Conservation (phyloP, 2,888 invertebrate genomes). For the Coenonympha arcania region DNA sequence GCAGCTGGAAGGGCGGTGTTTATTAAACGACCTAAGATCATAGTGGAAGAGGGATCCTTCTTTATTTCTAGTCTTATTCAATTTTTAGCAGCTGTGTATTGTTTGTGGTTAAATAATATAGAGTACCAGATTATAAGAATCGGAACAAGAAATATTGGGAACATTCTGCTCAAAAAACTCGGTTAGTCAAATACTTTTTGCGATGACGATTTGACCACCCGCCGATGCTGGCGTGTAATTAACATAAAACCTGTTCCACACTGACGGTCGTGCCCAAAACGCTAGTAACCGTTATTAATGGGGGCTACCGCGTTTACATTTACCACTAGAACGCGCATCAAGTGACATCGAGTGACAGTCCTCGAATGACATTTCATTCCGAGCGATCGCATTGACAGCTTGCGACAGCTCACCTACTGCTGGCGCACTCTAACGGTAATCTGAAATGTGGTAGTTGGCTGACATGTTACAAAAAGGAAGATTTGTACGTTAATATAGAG, state of each 20-base stretch:
- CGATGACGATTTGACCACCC: background rate
- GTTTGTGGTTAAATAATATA: no score
- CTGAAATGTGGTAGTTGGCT: background rate
- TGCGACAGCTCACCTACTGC: slow-evolving; percentile 1
- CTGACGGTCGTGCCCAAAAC: slow-evolving; percentile 4
- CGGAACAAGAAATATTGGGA: no score
- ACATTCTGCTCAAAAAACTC: no score
- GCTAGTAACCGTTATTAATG: slow-evolving; percentile 8
- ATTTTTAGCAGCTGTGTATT: no score
- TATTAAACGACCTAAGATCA: no score
- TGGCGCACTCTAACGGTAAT: slow-evolving; percentile 3
- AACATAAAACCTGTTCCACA: background rate
- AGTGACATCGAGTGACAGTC: slow-evolving; percentile 5
- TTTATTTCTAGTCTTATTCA: no score
- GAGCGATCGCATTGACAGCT: slow-evolving; percentile 7
- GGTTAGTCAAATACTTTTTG: background rate
- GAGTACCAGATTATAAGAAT: no score
- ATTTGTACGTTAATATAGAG: background rate
- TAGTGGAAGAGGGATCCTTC: no score
- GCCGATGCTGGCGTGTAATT: background rate
- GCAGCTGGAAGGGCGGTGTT: no score
- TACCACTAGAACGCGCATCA: slow-evolving; percentile 11
- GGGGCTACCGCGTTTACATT: slow-evolving; percentile 9
- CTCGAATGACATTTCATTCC: slow-evolving; percentile 9
- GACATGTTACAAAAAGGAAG: background rate